Evolutionary conservation across 2,113 vertebrate genomes (phyloP).

Genomic region (Dipodomys ordii): DNA sequence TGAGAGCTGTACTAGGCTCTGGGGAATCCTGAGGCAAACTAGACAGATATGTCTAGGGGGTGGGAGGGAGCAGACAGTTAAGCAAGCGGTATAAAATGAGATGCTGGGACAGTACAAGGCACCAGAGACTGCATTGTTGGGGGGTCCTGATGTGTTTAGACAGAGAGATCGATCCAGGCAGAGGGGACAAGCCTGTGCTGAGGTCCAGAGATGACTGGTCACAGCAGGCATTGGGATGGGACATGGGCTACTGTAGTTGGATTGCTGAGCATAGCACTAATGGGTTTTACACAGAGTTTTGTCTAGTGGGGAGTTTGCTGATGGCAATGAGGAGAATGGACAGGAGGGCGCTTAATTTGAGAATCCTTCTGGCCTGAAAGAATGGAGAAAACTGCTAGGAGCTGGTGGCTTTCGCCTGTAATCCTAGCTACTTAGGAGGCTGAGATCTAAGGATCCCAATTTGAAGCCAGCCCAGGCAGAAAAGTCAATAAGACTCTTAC

Average conservation of each 20-base stretch:
- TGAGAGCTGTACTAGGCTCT: slow-evolving; percentile 45
- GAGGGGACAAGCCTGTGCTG: not conserved
- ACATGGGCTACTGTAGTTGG: not conserved
- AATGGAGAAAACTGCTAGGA: not conserved
- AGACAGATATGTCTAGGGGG: not conserved
- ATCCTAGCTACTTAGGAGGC: too few relatives aligned
- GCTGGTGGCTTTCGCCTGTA: too few relatives aligned
- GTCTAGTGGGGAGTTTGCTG: not conserved
- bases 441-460: too few relatives aligned
- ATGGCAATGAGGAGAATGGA: not conserved
- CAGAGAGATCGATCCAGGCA: not conserved
- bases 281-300: not conserved
- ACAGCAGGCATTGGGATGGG: not conserved
- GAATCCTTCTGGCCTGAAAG: not conserved
- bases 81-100: slow-evolving; percentile 7
- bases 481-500: too few relatives aligned
- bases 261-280: not conserved
- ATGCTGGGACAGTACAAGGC: not conserved
- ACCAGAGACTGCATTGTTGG: not conserved
- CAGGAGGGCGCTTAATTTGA: slow-evolving; percentile 32
- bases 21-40: slow-evolving; percentile 37
- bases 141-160: not conserved
- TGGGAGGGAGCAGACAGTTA: slow-evolving; percentile 14
- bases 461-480: too few relatives aligned
- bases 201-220: not conserved